A percentile compares a stretch with the other conserved stretches of the same genome.
phyloP scores from a whole-genome alignment of 2,113 vertebrate genomes.

The Procapra przewalskii region DNA sequence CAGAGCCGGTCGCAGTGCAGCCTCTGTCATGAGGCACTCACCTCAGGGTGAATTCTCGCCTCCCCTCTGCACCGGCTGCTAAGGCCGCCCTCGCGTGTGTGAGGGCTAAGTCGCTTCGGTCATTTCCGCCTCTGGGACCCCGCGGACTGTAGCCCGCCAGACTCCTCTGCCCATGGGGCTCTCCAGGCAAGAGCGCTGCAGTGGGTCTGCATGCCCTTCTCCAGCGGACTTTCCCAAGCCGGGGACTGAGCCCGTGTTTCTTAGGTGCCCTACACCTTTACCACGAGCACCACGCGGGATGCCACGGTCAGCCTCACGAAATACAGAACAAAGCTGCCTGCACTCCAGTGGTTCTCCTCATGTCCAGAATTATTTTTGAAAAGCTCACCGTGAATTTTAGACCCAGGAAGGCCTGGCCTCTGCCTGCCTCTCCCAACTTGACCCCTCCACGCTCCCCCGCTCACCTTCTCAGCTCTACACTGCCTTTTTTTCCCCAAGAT shows the following conservation, averaged over 20 bases:
- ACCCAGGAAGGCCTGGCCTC: neutral
- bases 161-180: neutral
- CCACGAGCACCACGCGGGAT: neutral
- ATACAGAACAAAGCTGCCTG: neutral
- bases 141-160: neutral
- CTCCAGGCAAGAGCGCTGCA: neutral
- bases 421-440: neutral
- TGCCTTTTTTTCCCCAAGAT: neutral
- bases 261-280: neutral
- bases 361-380: neutral
- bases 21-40: neutral
- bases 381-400: neutral
- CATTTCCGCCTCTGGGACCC: neutral
- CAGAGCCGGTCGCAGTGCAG: accelerated
- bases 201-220: neutral
- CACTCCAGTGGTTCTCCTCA: neutral
- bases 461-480: neutral
- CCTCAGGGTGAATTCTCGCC: neutral
- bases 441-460: accelerated
- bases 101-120: neutral
- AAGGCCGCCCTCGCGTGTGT: neutral
- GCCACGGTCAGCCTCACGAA: neutral
- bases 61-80: accelerated
- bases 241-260: neutral
- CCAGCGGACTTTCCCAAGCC: neutral